phyloP scores from a whole-genome alignment of 1,140 invertebrate genomes.

The Caenorhabditis latens region DNA sequence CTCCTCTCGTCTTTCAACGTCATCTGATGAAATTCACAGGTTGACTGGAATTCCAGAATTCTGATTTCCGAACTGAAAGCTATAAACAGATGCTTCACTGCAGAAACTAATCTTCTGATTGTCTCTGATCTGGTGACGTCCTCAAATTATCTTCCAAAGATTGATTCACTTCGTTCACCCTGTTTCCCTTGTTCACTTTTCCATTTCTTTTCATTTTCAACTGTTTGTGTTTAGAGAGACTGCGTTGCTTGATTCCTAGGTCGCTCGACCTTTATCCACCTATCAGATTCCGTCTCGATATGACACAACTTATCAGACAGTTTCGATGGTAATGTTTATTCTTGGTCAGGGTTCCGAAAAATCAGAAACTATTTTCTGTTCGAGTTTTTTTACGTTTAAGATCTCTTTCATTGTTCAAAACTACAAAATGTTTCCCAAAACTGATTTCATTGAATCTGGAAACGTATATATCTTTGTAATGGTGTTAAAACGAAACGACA shows the following conservation, averaged over 20 bases:
- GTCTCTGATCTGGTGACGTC: conserved; percentile 33
- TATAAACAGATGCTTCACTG: not conserved
- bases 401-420: no score
- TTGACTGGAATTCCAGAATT: not conserved
- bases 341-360: not conserved
- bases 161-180: conserved; percentile 1
- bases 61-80: not conserved
- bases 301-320: conserved; percentile 42
- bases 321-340: conserved; percentile 37
- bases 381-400: no score
- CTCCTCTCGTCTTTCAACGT: not conserved
- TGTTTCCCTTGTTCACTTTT: not conserved
- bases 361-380: not conserved
- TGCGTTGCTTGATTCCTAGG: conserved; percentile 18
- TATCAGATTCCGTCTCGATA: conserved; percentile 45
- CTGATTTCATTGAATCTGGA: no score
- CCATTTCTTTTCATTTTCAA: conserved; percentile 6
- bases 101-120: not conserved
- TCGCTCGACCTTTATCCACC: conserved; percentile 14
- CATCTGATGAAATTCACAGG: not conserved
- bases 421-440: no score
- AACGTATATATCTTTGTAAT: no score
- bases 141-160: conserved; percentile 7
- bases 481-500: no score
- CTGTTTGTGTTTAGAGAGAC: not conserved